Conservation (phyloP, 2,113 vertebrate genomes). For the Cavia porcellus region DNA sequence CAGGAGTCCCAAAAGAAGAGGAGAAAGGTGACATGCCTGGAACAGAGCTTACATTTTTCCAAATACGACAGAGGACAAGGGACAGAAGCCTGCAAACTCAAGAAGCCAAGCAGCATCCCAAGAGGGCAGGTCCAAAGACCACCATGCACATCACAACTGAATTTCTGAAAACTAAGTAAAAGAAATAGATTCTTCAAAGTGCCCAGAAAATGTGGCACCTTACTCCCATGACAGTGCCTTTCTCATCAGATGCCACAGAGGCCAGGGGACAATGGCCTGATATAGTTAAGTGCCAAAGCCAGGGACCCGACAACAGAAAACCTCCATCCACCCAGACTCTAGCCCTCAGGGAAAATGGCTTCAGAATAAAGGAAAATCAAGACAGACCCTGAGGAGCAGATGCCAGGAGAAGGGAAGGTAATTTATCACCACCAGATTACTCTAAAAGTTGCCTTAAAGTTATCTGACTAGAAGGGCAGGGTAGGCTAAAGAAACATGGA, state of each 20-base stretch:
- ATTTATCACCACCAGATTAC: not conserved
- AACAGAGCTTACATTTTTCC: not conserved
- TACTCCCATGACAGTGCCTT: not conserved
- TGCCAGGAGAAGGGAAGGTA: not conserved
- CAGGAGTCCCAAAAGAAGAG: not conserved
- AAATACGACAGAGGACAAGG: not conserved
- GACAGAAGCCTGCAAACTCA: not conserved
- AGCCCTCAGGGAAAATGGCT: not conserved
- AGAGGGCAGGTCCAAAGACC: not conserved
- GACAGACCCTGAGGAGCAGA: not conserved
- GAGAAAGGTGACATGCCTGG: not conserved
- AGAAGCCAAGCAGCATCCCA: not conserved
- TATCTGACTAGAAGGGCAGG: not conserved
- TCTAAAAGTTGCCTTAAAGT: not conserved
- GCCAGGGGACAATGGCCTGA: not conserved
- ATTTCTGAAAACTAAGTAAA: not conserved
- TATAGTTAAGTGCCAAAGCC: not conserved
- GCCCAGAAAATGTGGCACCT: not conserved
- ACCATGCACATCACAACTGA: not conserved
- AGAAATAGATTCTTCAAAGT: not conserved
- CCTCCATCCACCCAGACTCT: not conserved
- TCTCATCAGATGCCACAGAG: not conserved
- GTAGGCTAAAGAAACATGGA: not conserved
- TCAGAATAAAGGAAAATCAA: not conserved
- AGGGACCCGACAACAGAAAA: not conserved